Conservation (phyloP, 2,797 vertebrate genomes). For the Anabacerthia variegaticeps region DNA sequence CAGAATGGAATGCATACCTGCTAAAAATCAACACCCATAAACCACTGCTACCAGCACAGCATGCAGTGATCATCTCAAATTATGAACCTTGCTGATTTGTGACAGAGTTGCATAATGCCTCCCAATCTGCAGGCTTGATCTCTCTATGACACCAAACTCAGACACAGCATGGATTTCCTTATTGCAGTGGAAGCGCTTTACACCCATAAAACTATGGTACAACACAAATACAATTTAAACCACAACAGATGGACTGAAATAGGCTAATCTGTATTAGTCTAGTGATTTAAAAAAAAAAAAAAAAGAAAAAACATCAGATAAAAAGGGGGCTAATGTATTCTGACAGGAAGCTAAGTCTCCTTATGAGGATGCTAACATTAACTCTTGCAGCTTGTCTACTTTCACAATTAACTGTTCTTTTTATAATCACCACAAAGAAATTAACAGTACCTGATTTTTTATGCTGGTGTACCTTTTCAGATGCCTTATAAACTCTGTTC, state of each 20-base stretch:
- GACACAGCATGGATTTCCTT: not conserved
- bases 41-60: not conserved
- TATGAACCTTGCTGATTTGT: not conserved
- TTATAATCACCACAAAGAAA: not conserved
- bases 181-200: conserved; percentile 25
- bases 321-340: conserved; percentile 67
- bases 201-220: conserved; percentile 5
- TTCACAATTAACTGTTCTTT: conserved; percentile 28
- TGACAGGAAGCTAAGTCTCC: conserved; percentile 73
- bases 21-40: not conserved
- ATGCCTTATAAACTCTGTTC: conserved; percentile 93
- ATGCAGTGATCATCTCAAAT: not conserved
- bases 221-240: conserved; percentile 49
- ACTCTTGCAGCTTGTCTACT: conserved; percentile 23
- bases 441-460: conserved; percentile 85
- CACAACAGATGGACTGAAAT: conserved; percentile 71
- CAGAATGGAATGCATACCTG: not conserved
- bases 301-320: conserved; percentile 46
- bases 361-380: conserved; percentile 59
- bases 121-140: not conserved
- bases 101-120: not conserved
- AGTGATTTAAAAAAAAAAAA: conserved; percentile 72
- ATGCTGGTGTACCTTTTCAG: conserved; percentile 87
- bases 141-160: not conserved
- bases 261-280: conserved; percentile 80